phyloP scores from a whole-genome alignment of 2,113 vertebrate genomes.

The Macquaria ambigua region DNA sequence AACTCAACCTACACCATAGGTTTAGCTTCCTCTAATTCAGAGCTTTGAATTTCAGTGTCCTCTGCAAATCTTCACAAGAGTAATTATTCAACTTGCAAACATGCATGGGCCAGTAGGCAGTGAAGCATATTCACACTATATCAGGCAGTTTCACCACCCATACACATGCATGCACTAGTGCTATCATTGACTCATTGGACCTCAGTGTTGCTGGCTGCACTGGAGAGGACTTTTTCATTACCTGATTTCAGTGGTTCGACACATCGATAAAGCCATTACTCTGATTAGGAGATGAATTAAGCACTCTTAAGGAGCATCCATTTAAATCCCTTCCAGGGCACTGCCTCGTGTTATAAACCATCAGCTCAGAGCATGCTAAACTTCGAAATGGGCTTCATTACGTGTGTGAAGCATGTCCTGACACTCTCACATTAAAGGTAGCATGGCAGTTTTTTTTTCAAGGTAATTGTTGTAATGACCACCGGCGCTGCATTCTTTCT shows the following conservation, averaged over 20 bases:
- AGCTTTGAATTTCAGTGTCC: conserved; percentile 20
- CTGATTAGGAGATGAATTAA: conserved; percentile 59
- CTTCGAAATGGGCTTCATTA: conserved; percentile 31
- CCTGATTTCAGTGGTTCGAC: conserved; percentile 46
- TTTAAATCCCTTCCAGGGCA: conserved; percentile 9
- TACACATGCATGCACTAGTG: neutral
- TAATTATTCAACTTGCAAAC: conserved; percentile 42
- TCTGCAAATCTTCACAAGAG: conserved; percentile 30
- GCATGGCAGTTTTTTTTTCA: neutral
- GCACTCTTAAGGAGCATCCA: conserved; percentile 38
- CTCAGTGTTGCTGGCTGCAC: conserved; percentile 24
- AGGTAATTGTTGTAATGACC: conserved; percentile 13
- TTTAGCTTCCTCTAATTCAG: conserved; percentile 25
- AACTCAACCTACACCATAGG: conserved; percentile 30
- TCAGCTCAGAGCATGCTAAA: neutral
- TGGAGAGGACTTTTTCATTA: conserved; percentile 53
- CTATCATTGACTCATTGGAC: conserved; percentile 31
- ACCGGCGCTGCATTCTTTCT: neutral
- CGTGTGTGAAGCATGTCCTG: conserved; percentile 26
- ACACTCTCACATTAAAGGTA: neutral
- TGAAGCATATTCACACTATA: conserved; percentile 20
- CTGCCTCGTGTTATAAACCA: conserved; percentile 1
- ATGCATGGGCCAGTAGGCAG: neutral
- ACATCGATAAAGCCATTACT: conserved; percentile 61
- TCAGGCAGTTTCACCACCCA: conserved; percentile 11